Evolutionary conservation across 2,888 invertebrate species (phyloP).

Genomic region (Panopea generosa): DNA sequence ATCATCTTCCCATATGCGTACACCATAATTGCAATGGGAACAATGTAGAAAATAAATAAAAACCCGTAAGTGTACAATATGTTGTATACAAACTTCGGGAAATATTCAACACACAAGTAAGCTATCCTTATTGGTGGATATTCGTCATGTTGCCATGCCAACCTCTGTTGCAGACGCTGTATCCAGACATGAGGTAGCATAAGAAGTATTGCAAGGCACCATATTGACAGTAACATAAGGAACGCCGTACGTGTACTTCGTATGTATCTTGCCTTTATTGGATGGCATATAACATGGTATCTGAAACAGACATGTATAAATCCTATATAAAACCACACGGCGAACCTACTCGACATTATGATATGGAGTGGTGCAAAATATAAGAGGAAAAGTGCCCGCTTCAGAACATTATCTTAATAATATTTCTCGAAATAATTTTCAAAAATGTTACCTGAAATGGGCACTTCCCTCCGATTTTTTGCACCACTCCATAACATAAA

Average conservation of each 20-base stretch:
- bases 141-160: constrained; percentile 49
- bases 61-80: constrained; percentile 66
- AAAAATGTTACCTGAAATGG: no score
- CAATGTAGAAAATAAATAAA: constrained; percentile 71
- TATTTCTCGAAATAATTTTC: no score
- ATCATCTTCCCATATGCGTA: constrained; percentile 74
- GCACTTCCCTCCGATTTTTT: no score
- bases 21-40: constrained; percentile 73
- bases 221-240: constrained; percentile 64
- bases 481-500: no score
- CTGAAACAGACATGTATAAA: no score
- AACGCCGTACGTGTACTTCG: constrained; percentile 68
- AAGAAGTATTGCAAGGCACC: constrained; percentile 67
- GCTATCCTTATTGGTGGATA: constrained; percentile 47
- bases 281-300: constrained; percentile 77
- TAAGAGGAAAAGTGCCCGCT: no score
- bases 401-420: no score
- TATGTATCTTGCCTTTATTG: constrained; percentile 70
- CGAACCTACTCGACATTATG: no score
- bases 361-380: no score
- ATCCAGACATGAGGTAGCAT: constrained; percentile 73
- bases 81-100: constrained; percentile 52
- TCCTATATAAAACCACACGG: no score
- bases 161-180: constrained; percentile 64
- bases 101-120: constrained; percentile 72